Evolutionary conservation across 2,113 vertebrate genomes (phyloP).

Genomic region (Dolichallabes microphthalmus): DNA sequence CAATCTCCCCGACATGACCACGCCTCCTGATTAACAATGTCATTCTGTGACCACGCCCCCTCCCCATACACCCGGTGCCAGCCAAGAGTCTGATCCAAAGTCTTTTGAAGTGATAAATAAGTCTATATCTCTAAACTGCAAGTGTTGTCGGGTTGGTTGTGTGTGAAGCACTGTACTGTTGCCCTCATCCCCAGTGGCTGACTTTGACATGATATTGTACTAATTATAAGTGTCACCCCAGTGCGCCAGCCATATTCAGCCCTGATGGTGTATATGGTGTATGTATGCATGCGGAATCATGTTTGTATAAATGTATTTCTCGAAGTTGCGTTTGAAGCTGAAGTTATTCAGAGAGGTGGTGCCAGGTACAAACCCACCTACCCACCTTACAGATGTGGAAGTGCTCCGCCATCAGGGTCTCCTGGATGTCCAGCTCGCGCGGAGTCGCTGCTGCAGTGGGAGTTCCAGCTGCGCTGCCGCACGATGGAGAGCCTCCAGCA

Average conservation of each 20-base stretch:
- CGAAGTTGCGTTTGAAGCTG: not conserved
- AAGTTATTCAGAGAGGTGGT: not conserved
- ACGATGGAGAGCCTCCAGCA: constrained; percentile 71
- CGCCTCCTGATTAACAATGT: not conserved
- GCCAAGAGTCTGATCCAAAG: not conserved
- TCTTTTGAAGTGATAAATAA: not conserved
- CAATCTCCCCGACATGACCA: not conserved
- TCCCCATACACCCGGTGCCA: not conserved
- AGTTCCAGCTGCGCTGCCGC: constrained; percentile 80
- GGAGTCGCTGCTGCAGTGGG: constrained; percentile 76
- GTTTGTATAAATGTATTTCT: not conserved
- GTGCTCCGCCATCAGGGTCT: constrained; percentile 90
- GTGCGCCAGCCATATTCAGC: not conserved
- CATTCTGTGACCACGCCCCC: not conserved
- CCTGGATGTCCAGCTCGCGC: constrained; percentile 85
- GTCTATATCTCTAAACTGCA: not conserved
- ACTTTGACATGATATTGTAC: not conserved
- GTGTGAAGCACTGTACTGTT: not conserved
- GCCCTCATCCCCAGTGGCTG: not conserved
- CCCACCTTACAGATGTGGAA: constrained; percentile 97
- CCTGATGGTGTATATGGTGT: not conserved
- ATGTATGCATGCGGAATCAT: not conserved
- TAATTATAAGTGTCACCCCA: not conserved
- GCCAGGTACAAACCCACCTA: constrained; percentile 28
- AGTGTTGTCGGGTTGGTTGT: not conserved